A percentile compares a stretch with the other conserved stretches of the same genome.
Evolutionary conservation across 1,140 invertebrate genomes (phyloP).

Genomic region (Pararge aegeria): DNA sequence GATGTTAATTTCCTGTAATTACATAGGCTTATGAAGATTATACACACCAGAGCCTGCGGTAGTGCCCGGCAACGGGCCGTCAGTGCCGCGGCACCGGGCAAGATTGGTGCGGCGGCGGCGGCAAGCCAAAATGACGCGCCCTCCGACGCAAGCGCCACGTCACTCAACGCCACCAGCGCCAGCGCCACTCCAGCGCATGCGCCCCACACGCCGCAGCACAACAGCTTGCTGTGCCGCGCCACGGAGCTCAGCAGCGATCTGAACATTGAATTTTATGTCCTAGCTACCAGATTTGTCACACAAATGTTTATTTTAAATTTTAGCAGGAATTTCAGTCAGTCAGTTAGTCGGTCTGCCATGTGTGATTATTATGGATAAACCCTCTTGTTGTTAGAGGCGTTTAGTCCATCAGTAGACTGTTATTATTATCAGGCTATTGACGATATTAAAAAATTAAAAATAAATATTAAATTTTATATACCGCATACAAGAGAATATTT

Average conservation of each 20-base stretch:
- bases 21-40: too few relatives aligned
- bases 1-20: too few relatives aligned
- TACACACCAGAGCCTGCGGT: conserved; percentile 45
- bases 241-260: conserved; percentile 45
- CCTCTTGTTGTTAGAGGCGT: too few relatives aligned
- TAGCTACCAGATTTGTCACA: background rate
- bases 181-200: conserved; percentile 53
- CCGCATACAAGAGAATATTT: too few relatives aligned
- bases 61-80: conserved; percentile 32
- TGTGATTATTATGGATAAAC: too few relatives aligned
- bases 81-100: conserved; percentile 46
- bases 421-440: too few relatives aligned
- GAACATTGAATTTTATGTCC: conserved; percentile 2
- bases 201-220: conserved; percentile 53
- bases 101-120: conserved; percentile 29
- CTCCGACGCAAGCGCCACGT: conserved; percentile 61
- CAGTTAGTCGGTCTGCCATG: too few relatives aligned
- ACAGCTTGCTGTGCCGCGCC: conserved; percentile 51
- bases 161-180: conserved; percentile 57
- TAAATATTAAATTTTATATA: too few relatives aligned
- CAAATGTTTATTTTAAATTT: too few relatives aligned
- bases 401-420: too few relatives aligned
- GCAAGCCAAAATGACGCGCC: conserved; percentile 53
- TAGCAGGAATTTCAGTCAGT: too few relatives aligned
- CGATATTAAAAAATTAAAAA: too few relatives aligned